These are phyloP conservation scores for Cynopterus brachyotis DNA, from an alignment of 2,113 vertebrate genomes.

Conservation along the genomic window DNA sequence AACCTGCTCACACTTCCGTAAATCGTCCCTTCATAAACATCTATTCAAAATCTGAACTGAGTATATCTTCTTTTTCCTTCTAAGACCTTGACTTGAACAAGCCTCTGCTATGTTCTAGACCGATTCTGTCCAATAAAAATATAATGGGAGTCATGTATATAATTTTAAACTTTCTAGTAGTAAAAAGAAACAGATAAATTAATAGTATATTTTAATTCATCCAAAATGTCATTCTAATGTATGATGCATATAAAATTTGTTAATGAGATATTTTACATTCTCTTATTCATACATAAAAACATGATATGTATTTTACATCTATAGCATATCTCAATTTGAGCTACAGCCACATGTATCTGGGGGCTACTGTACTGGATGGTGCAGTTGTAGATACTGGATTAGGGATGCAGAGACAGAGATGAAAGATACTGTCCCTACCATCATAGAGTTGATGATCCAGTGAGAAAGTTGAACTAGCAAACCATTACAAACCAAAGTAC, in stretches of 20 bases:
- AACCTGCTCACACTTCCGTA: neutral
- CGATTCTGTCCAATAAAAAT: neutral
- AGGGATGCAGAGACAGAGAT: neutral
- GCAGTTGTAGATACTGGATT: neutral
- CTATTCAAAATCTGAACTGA: neutral
- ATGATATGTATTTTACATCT: neutral
- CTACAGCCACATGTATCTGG: neutral
- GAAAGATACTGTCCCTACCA: neutral
- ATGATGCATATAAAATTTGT: neutral
- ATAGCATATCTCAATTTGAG: neutral
- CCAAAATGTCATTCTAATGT: conserved; percentile 4
- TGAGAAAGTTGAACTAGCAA: neutral
- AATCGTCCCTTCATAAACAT: neutral
- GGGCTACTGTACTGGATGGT: neutral
- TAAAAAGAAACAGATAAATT: neutral
- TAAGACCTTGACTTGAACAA: neutral
- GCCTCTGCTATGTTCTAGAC: neutral
- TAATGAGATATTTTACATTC: conserved; percentile 8
- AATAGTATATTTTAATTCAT: neutral
- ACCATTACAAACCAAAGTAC: neutral
- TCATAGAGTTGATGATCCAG: neutral
- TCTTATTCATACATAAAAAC: neutral
- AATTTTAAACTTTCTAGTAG: conserved; percentile 24
- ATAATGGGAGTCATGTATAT: neutral
- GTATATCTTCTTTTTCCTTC: neutral